A percentile compares a stretch with the other conserved stretches of the same genome.
Evolutionary conservation across 2,113 vertebrate genomes (phyloP).

Genomic region (Blennius ocellaris): DNA sequence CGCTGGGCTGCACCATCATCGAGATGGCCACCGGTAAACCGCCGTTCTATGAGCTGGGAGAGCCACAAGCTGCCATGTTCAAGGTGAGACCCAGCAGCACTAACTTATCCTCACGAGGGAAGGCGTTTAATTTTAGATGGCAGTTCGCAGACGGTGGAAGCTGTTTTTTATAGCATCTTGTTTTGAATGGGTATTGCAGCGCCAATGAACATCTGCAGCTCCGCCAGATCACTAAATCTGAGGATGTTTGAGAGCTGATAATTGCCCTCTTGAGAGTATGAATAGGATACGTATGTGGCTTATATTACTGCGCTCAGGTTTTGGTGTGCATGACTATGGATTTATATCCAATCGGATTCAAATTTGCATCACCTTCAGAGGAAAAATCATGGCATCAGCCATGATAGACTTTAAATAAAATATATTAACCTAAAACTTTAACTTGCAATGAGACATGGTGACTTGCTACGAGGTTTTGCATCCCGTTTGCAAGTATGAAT

Average conservation of each 20-base stretch:
- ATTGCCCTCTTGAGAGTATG: background rate
- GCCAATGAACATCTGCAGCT: constrained; percentile 20
- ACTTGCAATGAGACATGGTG: too few relatives aligned
- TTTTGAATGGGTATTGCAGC: too few relatives aligned
- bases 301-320: background rate
- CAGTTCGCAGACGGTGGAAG: background rate
- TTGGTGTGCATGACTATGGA: too few relatives aligned
- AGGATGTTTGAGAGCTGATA: background rate
- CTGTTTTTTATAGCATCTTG: constrained; percentile 4
- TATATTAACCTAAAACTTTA: too few relatives aligned
- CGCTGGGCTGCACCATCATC: constrained; percentile 97
- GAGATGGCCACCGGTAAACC: constrained; percentile 99
- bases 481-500: too few relatives aligned
- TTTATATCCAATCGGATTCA: too few relatives aligned
- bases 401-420: too few relatives aligned
- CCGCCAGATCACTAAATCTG: background rate
- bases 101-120: background rate
- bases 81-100: constrained; percentile 86
- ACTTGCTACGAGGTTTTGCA: too few relatives aligned
- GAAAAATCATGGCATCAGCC: too few relatives aligned
- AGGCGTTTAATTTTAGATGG: constrained; percentile 21
- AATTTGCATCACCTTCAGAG: too few relatives aligned
- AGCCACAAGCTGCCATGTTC: constrained; percentile 99
- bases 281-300: background rate
- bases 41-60: constrained; percentile 96